Conservation (phyloP, 2,113 vertebrate species). For the Todiramphus chloris region DNA sequence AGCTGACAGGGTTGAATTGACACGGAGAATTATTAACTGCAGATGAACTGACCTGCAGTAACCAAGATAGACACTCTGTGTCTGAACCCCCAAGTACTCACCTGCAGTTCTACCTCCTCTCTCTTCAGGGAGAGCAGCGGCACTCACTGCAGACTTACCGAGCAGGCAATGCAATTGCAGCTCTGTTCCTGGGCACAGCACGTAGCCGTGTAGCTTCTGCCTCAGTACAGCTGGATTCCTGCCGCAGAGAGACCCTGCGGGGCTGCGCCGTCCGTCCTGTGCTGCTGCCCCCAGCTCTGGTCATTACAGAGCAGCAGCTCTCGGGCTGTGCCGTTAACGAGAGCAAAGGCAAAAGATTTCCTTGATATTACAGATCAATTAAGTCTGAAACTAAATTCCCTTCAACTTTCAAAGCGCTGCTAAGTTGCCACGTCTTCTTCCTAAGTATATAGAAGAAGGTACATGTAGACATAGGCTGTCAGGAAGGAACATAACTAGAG, state of each 20-base stretch:
- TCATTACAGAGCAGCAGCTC: background rate
- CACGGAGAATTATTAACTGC: background rate
- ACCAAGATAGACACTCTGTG: background rate
- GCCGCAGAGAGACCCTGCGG: background rate
- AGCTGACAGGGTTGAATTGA: background rate
- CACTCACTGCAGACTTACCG: background rate
- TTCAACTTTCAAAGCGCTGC: background rate
- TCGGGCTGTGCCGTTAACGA: background rate
- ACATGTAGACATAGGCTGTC: background rate
- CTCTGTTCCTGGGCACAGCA: background rate
- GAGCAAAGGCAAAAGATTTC: background rate
- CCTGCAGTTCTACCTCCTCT: background rate
- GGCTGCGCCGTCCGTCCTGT: background rate
- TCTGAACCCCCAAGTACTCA: background rate
- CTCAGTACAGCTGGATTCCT: background rate
- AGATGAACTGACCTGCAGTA: background rate
- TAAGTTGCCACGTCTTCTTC: background rate
- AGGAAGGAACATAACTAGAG: background rate
- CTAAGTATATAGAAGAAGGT: background rate
- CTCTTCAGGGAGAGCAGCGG: background rate
- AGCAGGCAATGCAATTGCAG: background rate
- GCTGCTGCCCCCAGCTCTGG: background rate
- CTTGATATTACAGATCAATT: background rate
- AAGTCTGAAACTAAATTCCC: background rate
- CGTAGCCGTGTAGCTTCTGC: fast-evolving